Percentiles rank a stretch among this genome's conserved stretches.
These are phyloP conservation scores for Xylota segnis DNA, from an alignment of 2,888 invertebrate species.

Conservation along the genomic window DNA sequence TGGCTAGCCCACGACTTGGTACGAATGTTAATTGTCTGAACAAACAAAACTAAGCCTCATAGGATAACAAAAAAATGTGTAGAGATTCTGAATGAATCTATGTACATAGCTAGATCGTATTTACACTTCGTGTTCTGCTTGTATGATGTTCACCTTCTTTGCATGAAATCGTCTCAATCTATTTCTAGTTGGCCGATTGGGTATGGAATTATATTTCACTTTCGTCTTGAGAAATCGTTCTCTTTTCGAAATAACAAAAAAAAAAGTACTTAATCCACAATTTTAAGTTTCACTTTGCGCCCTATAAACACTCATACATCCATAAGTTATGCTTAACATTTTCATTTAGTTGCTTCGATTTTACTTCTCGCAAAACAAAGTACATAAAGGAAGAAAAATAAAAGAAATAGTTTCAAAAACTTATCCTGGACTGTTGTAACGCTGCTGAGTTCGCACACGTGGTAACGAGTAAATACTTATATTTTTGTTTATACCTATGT, in stretches of 20 bases:
- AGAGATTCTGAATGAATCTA: too few species aligned
- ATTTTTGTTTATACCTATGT: constrained; percentile 19
- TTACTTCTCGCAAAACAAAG: constrained; percentile 3
- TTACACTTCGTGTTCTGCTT: too few species aligned
- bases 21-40: too few species aligned
- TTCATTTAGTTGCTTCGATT: background rate
- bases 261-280: background rate
- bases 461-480: constrained; percentile 12
- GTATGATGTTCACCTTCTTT: too few species aligned
- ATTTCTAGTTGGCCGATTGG: background rate
- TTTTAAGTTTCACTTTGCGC: constrained; percentile 27
- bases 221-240: background rate
- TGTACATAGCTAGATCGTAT: too few species aligned
- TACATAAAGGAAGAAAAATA: background rate
- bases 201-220: background rate
- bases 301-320: constrained; percentile 26
- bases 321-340: constrained; percentile 49
- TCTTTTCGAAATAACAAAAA: background rate
- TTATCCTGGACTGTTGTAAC: background rate
- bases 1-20: too few species aligned
- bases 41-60: too few species aligned
- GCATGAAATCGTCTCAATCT: too few species aligned
- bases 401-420: constrained; percentile 10
- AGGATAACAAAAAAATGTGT: too few species aligned
- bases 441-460: background rate